A percentile compares a stretch with the other conserved stretches of the same genome.
Conservation (phyloP, 2,888 invertebrate species). For the Dyspetes luteomarginatus region DNA sequence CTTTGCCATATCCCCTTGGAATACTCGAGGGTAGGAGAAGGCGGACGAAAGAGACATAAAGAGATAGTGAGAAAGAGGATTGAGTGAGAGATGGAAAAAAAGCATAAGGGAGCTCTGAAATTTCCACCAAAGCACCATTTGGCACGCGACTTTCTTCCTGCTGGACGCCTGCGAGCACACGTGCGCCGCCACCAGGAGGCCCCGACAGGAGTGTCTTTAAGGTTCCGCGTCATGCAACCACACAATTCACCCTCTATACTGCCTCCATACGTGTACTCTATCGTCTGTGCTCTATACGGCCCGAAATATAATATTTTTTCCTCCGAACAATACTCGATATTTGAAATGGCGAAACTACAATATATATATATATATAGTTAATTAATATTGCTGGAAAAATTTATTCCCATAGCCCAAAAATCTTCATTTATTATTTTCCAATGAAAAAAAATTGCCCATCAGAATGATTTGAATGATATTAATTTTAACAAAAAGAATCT, state of each 20-base stretch:
- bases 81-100: slow-evolving; percentile 45
- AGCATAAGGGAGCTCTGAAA: slow-evolving; percentile 50
- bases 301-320: slow-evolving; percentile 22
- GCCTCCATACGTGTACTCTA: not conserved
- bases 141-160: slow-evolving; percentile 72
- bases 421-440: too few relatives aligned
- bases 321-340: slow-evolving; percentile 23
- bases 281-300: not conserved
- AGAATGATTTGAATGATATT: too few relatives aligned
- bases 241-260: slow-evolving; percentile 56
- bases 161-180: slow-evolving; percentile 30
- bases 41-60: slow-evolving; percentile 28
- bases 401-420: too few relatives aligned
- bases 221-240: slow-evolving; percentile 64
- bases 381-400: too few relatives aligned
- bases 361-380: too few relatives aligned
- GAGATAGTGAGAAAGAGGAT: slow-evolving; percentile 16
- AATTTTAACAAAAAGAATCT: too few relatives aligned
- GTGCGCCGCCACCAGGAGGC: not conserved
- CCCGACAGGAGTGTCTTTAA: slow-evolving; percentile 65
- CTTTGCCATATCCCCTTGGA: slow-evolving; percentile 20
- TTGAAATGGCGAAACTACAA: too few relatives aligned
- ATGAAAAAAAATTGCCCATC: too few relatives aligned
- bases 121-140: slow-evolving; percentile 64
- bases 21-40: slow-evolving; percentile 23